Percentiles rank a stretch among this genome's conserved stretches.
Conservation (phyloP, 2,888 invertebrate species). For the Chymomyza fuscimana region DNA sequence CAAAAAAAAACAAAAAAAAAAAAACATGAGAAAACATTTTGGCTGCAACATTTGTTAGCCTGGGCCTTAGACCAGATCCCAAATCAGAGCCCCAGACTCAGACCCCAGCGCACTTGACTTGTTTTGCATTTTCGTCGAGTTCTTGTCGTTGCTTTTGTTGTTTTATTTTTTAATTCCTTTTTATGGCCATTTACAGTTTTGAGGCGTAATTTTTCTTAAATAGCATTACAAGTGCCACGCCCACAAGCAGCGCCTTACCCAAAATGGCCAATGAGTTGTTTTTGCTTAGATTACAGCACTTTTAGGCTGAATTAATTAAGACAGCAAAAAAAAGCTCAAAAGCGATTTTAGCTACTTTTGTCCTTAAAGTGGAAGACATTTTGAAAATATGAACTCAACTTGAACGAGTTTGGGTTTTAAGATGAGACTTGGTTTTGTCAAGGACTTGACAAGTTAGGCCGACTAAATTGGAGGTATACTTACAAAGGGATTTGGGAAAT, state of each 20-base stretch:
- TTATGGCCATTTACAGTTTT: slow-evolving; percentile 69
- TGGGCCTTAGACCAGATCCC: background rate
- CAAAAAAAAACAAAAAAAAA: slow-evolving; percentile 44
- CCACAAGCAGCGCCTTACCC: slow-evolving; percentile 22
- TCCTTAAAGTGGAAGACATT: background rate
- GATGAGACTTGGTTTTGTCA: too few species aligned
- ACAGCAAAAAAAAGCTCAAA: background rate
- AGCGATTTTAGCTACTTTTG: background rate
- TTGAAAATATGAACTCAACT: background rate
- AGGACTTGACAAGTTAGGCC: too few species aligned
- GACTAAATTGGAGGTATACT: too few species aligned
- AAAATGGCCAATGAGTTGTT: slow-evolving; percentile 62
- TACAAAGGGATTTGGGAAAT: too few species aligned
- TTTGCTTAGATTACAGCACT: slow-evolving; percentile 54
- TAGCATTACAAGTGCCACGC: slow-evolving; percentile 57
- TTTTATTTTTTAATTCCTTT: slow-evolving; percentile 15
- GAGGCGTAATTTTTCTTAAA: slow-evolving; percentile 67
- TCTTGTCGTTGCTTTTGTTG: slow-evolving; percentile 5
- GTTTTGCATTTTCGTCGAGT: slow-evolving; percentile 21
- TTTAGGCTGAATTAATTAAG: slow-evolving; percentile 34
- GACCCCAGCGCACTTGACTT: slow-evolving; percentile 15
- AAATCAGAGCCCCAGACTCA: background rate
- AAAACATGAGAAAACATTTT: slow-evolving; percentile 28
- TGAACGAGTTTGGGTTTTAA: too few species aligned
- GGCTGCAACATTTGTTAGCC: slow-evolving; percentile 8